A percentile compares a stretch with the other conserved stretches of the same genome.
Conservation (phyloP, 2,888 invertebrate genomes). For the Ormyrus labotus region DNA sequence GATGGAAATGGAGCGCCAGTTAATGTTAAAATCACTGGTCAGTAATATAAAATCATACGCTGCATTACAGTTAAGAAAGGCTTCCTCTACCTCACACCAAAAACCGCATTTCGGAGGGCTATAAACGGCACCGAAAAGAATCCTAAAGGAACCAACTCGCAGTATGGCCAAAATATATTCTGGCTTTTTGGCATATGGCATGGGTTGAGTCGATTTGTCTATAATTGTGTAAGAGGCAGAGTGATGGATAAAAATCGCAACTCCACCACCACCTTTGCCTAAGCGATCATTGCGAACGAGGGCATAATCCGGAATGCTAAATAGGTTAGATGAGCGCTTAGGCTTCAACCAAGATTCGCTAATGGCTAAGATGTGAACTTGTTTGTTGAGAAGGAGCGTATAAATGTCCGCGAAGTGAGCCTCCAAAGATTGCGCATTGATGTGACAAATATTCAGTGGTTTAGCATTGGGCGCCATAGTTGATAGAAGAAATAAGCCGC, state of each 20-base stretch:
- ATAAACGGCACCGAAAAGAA: background rate
- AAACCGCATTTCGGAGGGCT: background rate
- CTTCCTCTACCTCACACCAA: background rate
- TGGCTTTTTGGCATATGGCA: background rate
- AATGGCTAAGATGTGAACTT: background rate
- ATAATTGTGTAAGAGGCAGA: background rate
- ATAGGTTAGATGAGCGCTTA: background rate
- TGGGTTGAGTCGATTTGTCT: background rate
- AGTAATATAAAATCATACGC: too few species aligned
- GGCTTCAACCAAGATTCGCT: slow-evolving; percentile 1
- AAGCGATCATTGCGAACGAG: background rate
- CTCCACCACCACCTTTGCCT: background rate
- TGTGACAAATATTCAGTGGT: background rate
- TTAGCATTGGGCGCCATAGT: too few species aligned
- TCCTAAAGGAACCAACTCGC: background rate
- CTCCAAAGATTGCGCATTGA: background rate
- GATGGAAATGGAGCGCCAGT: background rate
- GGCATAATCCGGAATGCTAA: background rate
- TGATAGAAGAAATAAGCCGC: slow-evolving; percentile 7
- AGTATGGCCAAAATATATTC: background rate
- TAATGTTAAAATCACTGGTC: background rate
- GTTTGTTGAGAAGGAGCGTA: background rate
- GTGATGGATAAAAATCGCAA: background rate
- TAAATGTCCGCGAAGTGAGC: background rate
- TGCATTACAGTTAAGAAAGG: background rate